Evolutionary conservation across 2,113 vertebrate species (phyloP).

Genomic region (Nothocercus nigrocapillus): DNA sequence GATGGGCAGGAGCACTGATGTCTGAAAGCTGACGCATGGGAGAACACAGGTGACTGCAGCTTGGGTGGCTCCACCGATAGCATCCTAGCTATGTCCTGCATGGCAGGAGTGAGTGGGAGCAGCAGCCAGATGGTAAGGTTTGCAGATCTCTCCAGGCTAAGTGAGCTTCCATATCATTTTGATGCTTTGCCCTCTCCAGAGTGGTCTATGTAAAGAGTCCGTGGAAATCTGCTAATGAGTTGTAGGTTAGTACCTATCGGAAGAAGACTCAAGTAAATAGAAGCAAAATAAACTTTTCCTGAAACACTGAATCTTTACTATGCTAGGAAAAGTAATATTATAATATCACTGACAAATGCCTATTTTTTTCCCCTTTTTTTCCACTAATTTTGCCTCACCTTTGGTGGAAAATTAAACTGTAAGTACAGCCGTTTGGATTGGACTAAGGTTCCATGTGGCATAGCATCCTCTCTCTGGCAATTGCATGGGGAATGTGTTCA

Average conservation of each 20-base stretch:
- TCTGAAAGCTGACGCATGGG: not conserved
- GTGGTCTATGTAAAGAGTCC: not conserved
- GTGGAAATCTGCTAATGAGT: not conserved
- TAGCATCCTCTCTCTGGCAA: not conserved
- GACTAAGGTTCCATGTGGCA: not conserved
- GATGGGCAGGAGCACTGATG: not conserved
- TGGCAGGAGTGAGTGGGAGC: not conserved
- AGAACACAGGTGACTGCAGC: too few relatives aligned
- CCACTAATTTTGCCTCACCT: not conserved
- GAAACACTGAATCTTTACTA: not conserved
- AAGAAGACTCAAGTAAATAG: not conserved
- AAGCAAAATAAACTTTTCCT: fast-evolving
- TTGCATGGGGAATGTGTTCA: not conserved
- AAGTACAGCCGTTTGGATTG: fast-evolving
- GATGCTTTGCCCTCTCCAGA: not conserved
- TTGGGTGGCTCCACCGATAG: not conserved
- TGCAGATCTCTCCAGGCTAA: not conserved
- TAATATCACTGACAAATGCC: not conserved
- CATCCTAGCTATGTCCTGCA: not conserved
- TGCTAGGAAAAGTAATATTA: not conserved
- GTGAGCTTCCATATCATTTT: not conserved
- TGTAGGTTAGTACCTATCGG: not conserved
- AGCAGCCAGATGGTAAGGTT: not conserved
- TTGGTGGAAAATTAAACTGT: not conserved
- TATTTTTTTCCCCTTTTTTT: not conserved